Conservation (phyloP, 2,113 vertebrate species). For the Rhynchomys soricoides region DNA sequence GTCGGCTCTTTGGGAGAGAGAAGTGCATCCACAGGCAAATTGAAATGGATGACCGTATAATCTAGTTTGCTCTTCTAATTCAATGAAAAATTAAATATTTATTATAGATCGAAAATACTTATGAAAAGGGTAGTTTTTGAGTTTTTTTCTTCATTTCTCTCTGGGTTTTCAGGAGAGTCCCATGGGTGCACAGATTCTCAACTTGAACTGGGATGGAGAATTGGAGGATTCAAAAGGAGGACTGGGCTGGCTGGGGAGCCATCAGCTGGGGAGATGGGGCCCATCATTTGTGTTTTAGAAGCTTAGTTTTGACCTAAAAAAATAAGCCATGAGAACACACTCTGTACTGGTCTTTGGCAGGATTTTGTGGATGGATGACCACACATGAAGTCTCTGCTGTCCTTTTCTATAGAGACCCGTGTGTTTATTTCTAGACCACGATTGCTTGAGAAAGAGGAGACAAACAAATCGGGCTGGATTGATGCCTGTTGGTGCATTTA, state of each 20-base stretch:
- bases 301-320: background rate
- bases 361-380: background rate
- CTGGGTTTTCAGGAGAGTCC: background rate
- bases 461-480: background rate
- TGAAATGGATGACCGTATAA: slow-evolving; percentile 19
- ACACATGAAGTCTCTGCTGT: background rate
- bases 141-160: background rate
- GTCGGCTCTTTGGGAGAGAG: background rate
- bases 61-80: background rate
- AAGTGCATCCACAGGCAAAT: background rate
- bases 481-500: background rate
- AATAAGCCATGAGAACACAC: background rate
- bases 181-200: background rate
- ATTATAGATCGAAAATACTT: slow-evolving; percentile 10
- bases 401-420: background rate
- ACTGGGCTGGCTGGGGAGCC: accelerated
- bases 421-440: background rate
- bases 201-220: background rate
- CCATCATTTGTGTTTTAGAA: background rate
- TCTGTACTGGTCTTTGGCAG: background rate
- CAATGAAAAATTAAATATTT: slow-evolving; percentile 64
- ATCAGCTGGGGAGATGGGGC: background rate
- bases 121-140: background rate
- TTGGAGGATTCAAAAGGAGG: background rate
- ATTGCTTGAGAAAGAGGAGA: background rate